These are phyloP conservation scores for Solenopsis invicta DNA, from an alignment of 1,140 invertebrate genomes.

Conservation along the genomic window DNA sequence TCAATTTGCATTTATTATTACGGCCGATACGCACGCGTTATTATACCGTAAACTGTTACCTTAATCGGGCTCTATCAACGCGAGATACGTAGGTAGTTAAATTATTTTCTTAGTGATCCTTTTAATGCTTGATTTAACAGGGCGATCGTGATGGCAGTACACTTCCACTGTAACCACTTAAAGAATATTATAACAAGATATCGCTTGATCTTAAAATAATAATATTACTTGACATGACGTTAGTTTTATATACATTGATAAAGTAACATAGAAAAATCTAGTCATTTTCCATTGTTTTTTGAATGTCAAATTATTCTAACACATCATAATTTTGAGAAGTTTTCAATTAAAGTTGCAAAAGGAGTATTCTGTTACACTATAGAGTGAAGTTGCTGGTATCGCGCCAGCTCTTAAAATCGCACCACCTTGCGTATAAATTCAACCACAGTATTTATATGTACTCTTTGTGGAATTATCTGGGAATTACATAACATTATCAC, in stretches of 20 bases:
- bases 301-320: no score
- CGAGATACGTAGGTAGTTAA: conserved; percentile 18
- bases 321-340: no score
- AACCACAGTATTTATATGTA: no score
- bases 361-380: no score
- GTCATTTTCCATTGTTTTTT: no score
- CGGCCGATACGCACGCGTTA: neutral
- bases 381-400: no score
- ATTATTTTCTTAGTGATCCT: conserved; percentile 24
- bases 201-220: neutral
- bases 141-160: neutral
- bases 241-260: neutral
- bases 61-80: conserved; percentile 33
- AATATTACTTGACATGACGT: neutral
- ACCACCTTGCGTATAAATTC: no score
- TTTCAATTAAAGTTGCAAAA: no score
- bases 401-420: no score
- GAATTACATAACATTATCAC: no score
- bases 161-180: neutral
- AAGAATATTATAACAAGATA: neutral
- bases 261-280: no score
- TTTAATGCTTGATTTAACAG: conserved; percentile 30
- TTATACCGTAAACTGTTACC: conserved; percentile 33
- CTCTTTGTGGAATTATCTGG: no score
- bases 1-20: conserved; percentile 57